Conservation (phyloP, 2,797 vertebrate species). For the Amblyraja radiata region DNA sequence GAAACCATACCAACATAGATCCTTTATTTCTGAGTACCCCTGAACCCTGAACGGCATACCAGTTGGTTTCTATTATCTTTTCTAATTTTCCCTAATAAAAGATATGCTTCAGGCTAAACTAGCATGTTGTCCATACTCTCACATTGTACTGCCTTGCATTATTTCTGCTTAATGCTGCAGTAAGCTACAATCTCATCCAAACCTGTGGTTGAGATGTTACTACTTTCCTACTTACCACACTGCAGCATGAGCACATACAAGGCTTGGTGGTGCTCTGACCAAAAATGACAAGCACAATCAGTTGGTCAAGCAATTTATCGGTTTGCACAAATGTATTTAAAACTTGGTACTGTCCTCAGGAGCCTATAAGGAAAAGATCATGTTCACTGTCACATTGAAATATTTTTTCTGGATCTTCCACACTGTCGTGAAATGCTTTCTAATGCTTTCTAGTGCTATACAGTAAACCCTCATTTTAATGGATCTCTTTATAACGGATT, state of each 20-base stretch:
- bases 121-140: neutral
- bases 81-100: slow-evolving; percentile 43
- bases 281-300: neutral
- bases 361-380: neutral
- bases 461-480: no score
- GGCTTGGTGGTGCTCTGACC: neutral
- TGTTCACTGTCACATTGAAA: neutral
- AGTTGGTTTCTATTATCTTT: neutral
- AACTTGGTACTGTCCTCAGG: neutral
- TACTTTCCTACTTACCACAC: neutral
- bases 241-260: neutral
- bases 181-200: neutral
- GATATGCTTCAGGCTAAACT: neutral
- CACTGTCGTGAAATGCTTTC: neutral
- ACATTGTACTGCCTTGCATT: neutral
- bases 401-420: neutral
- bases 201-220: neutral
- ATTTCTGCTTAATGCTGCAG: neutral
- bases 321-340: neutral
- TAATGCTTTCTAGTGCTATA: no score
- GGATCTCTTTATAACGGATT: no score
- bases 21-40: no score
- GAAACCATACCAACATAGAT: no score
- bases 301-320: neutral
- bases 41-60: neutral